phyloP scores from a whole-genome alignment of 2,797 vertebrate genomes.

The Lates japonicus region DNA sequence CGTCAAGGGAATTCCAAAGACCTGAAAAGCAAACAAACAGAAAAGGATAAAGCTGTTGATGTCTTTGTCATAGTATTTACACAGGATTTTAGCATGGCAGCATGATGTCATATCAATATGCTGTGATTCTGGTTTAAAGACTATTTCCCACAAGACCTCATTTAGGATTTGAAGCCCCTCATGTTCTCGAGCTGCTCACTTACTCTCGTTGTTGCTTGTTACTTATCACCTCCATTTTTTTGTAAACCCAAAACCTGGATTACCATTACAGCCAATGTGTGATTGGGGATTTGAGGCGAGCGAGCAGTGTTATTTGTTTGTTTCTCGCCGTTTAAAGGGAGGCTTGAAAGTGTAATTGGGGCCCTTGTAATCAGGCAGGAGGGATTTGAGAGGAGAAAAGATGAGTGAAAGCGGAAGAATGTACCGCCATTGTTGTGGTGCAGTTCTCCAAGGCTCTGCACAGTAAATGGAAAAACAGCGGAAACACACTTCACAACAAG shows the following conservation, averaged over 20 bases:
- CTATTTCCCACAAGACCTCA: constrained; percentile 1
- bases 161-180: constrained; percentile 6
- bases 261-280: constrained; percentile 39
- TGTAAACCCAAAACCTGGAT: constrained; percentile 39
- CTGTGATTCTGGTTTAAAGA: neutral
- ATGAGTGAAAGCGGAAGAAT: constrained; percentile 32
- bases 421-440: constrained; percentile 30
- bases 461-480: constrained; percentile 6
- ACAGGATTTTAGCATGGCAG: neutral
- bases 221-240: constrained; percentile 4
- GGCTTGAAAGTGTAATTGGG: constrained; percentile 52
- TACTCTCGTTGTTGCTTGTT: neutral
- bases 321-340: constrained; percentile 55
- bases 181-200: neutral
- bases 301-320: constrained; percentile 43
- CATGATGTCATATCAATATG: neutral
- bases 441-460: constrained; percentile 31
- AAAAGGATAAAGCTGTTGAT: neutral
- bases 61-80: neutral
- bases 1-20: no score
- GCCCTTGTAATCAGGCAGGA: constrained; percentile 58
- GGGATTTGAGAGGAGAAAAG: constrained; percentile 48
- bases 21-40: neutral
- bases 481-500: constrained; percentile 19
- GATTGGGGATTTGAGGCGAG: constrained; percentile 40